These are phyloP conservation scores for Tribolium freemani DNA, from an alignment of 2,888 invertebrate genomes.

Conservation along the genomic window DNA sequence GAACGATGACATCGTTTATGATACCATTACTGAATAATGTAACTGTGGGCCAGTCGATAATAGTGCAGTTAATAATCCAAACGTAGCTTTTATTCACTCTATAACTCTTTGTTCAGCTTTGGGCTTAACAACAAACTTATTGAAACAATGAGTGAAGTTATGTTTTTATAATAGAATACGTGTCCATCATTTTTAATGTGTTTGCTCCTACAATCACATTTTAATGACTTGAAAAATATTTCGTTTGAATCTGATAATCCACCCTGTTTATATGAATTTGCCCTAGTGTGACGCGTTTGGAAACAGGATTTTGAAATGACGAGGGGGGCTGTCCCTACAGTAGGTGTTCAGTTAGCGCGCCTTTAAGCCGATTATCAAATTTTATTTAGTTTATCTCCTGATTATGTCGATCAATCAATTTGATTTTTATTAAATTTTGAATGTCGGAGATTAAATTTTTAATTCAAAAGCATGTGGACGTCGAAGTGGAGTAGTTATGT, in stretches of 20 bases:
- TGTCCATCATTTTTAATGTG: neutral
- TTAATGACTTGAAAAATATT: slow-evolving; percentile 53
- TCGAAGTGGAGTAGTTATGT: neutral
- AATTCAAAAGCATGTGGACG: neutral
- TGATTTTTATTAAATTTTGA: slow-evolving; percentile 19
- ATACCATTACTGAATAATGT: slow-evolving; percentile 34
- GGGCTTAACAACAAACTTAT: slow-evolving; percentile 24
- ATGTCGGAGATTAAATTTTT: neutral
- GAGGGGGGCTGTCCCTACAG: slow-evolving; percentile 36
- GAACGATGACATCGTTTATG: slow-evolving; percentile 45
- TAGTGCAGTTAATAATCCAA: slow-evolving; percentile 43
- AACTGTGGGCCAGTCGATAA: slow-evolving; percentile 39
- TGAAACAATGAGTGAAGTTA: slow-evolving; percentile 37
- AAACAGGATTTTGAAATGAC: slow-evolving; percentile 56
- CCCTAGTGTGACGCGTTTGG: slow-evolving; percentile 58
- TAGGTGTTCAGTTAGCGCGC: slow-evolving; percentile 56
- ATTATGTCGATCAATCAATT: slow-evolving; percentile 54
- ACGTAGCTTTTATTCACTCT: slow-evolving; percentile 32
- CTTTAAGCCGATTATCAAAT: slow-evolving; percentile 61
- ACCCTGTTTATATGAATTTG: slow-evolving; percentile 62
- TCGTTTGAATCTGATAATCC: slow-evolving; percentile 59
- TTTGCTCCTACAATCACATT: neutral
- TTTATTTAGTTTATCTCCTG: slow-evolving; percentile 55
- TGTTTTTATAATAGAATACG: slow-evolving; percentile 17
- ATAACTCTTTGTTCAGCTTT: slow-evolving; percentile 17